Evolutionary conservation across 2,888 invertebrate species (phyloP), one percentile per base, ranked within the genome.

Genomic region (Andrena minutula): DNA sequence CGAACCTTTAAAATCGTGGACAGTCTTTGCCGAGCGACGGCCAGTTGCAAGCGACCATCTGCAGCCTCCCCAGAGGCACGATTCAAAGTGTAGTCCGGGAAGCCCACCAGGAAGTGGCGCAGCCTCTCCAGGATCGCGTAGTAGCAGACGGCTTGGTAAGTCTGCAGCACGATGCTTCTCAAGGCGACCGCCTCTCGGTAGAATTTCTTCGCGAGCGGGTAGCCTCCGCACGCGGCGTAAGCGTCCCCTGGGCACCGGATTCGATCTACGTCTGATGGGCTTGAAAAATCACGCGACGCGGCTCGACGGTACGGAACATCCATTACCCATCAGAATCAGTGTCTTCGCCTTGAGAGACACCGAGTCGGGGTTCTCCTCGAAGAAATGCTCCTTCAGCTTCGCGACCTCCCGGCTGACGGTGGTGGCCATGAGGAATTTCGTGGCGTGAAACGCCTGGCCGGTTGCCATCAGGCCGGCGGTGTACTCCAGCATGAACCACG

Each of bases 401-500:
- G 4, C 3, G 3, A 79, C 82, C 2, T 88, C 84, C 28, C 85
- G 86, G 32, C 85, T 77, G 49, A 91, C 82, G 20, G 88, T 84
- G 0, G 91, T 90, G 61, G 84, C 78, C 0, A 83, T 76, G 10
- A 94, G 88, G 32, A 91, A 83, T 60, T 89, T 89, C 8, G 93
- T 87, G 0, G 94, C 93, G 56, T 89, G 92, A 30, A 86, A 82
- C 28, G 90, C 89, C 74, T 94, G 93, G 0, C 88, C 89, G 35
- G 91, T 90, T 5, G 87, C 71, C 35, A 93, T 91, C 30, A 94
- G 83, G 16, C 93, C 92, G 2, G 91, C 88, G 0, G 92, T 90
- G 49, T 93, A 93, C 74, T 94, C 91, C 76, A 93, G 85, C 41
- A 92, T 79, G 71, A 93, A 94, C 26, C 90, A 86, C n/a, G 92